These are phyloP conservation scores for Ricordea florida DNA, from an alignment of 92 coral and sea anemone genomes.

Conservation along the genomic window DNA sequence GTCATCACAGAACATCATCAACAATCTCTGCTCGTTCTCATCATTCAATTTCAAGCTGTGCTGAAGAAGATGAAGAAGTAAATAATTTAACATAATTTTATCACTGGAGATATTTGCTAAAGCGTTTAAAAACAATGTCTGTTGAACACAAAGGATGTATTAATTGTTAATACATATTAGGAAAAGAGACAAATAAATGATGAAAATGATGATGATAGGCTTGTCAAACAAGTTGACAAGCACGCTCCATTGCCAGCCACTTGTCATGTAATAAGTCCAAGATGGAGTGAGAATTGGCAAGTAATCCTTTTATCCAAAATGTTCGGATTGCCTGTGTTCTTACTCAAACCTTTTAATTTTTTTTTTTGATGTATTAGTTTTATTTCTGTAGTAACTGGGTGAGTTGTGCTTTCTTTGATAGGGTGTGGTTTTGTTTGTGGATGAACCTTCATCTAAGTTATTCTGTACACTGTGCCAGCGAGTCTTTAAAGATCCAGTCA, in stretches of 20 bases:
- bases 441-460: conserved; percentile 90
- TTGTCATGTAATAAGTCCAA: too few species aligned
- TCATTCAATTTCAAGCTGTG: conserved; percentile 83
- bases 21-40: conserved; percentile 87
- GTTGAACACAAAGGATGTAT: not conserved
- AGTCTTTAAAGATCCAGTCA: conserved; percentile 96
- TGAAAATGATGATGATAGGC: too few species aligned
- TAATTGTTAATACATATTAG: too few species aligned
- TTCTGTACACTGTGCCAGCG: conserved; percentile 86
- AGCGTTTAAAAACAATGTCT: too few species aligned
- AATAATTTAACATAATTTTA: not conserved
- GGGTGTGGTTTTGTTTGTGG: conserved; percentile 95
- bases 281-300: not conserved
- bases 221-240: too few species aligned
- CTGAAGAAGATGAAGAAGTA: conserved; percentile 90
- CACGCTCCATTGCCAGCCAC: too few species aligned
- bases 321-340: too few species aligned
- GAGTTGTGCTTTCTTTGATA: not conserved
- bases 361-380: too few species aligned
- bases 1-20: conserved; percentile 84
- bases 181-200: too few species aligned
- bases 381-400: not conserved
- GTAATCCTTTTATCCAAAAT: too few species aligned
- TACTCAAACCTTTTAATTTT: too few species aligned
- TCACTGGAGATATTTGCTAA: too few species aligned